Percentiles rank a stretch among this genome's conserved stretches.
These are phyloP conservation scores for Mesoligia furuncula DNA, from an alignment of 2,888 invertebrate genomes.

Conservation along the genomic window DNA sequence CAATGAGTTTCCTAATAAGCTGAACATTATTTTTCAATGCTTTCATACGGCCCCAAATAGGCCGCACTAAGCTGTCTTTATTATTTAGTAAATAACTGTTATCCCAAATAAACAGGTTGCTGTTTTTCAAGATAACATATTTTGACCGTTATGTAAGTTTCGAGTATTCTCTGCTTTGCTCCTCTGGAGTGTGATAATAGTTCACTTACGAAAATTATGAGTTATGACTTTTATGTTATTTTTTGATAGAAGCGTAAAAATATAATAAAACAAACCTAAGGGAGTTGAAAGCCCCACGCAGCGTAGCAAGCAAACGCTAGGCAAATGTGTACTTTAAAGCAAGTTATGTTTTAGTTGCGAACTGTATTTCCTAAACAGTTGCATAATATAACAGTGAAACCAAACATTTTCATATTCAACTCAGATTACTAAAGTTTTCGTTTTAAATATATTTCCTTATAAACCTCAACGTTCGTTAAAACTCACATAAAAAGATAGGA, in stretches of 20 bases:
- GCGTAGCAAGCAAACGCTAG: slow-evolving; percentile 7
- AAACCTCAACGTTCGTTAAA: slow-evolving; percentile 39
- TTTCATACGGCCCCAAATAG: slow-evolving; percentile 26
- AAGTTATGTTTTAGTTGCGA: slow-evolving; percentile 19
- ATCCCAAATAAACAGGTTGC: slow-evolving; percentile 47
- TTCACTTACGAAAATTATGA: slow-evolving; percentile 29
- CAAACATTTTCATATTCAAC: slow-evolving; percentile 40
- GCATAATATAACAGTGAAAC: slow-evolving; percentile 13
- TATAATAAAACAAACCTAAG: background rate
- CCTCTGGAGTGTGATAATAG: slow-evolving; percentile 26
- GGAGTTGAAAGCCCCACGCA: slow-evolving; percentile 22
- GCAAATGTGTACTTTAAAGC: slow-evolving; percentile 28
- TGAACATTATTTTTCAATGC: slow-evolving; percentile 54
- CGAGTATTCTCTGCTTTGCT: slow-evolving; percentile 1
- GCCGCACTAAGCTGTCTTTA: slow-evolving; percentile 36
- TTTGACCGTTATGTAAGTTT: slow-evolving; percentile 20
- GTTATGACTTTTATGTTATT: background rate
- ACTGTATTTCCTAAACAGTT: slow-evolving; percentile 35
- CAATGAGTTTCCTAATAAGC: slow-evolving; percentile 40
- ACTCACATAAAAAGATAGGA: slow-evolving; percentile 57
- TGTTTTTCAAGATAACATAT: slow-evolving; percentile 52
- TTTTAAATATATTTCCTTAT: slow-evolving; percentile 40
- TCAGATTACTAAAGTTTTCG: slow-evolving; percentile 41
- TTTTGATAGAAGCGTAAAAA: slow-evolving; percentile 11
- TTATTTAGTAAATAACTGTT: slow-evolving; percentile 45